A percentile compares a stretch with the other conserved stretches of the same genome.
Conservation (phyloP, 2,113 vertebrate genomes). For the Tapirus terrestris region DNA sequence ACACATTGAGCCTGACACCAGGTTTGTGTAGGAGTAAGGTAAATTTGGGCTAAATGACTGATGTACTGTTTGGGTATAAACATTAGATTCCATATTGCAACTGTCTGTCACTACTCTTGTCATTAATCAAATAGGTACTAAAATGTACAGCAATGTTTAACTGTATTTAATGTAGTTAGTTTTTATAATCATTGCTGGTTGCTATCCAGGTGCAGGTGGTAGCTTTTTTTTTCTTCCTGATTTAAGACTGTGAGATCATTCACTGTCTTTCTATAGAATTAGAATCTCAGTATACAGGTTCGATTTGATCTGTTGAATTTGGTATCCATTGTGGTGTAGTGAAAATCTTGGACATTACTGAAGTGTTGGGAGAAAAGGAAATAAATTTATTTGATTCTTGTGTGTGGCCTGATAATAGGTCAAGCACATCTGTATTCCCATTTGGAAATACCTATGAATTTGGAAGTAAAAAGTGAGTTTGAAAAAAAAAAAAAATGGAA, state of each 20-base stretch:
- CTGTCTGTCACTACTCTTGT: conserved; percentile 71
- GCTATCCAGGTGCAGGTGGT: conserved; percentile 67
- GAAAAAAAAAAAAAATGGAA: background rate
- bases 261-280: conserved; percentile 30
- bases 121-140: conserved; percentile 76
- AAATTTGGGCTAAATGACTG: conserved; percentile 77
- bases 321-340: background rate
- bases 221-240: background rate
- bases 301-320: background rate
- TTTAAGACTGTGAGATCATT: conserved; percentile 50
- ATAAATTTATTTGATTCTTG: background rate
- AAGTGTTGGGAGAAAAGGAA: background rate
- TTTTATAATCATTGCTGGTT: conserved; percentile 67
- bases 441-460: background rate
- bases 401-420: background rate
- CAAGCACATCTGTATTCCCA: background rate
- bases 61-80: conserved; percentile 77
- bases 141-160: conserved; percentile 72
- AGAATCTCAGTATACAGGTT: background rate
- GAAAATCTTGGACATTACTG: background rate
- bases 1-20: conserved; percentile 74
- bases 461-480: background rate
- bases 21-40: conserved; percentile 63
- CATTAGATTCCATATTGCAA: conserved; percentile 79
- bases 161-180: conserved; percentile 56